Conservation (phyloP, 1,140 invertebrate species). For the Zeugodacus cucurbitae region DNA sequence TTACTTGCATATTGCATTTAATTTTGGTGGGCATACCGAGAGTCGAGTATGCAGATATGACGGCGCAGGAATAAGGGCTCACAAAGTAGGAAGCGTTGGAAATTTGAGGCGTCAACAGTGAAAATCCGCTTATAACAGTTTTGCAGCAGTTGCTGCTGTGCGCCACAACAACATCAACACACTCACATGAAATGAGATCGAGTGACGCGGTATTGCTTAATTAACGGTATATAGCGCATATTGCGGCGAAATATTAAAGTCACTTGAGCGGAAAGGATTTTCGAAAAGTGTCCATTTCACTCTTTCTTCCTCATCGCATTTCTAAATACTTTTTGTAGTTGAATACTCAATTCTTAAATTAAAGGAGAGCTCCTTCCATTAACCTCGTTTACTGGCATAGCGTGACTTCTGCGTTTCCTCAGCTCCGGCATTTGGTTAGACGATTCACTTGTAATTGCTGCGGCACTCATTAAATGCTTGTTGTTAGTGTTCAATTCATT, state of each 20-base stretch:
- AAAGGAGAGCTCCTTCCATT: background rate
- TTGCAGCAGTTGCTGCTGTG: background rate
- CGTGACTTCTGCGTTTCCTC: background rate
- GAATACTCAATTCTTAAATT: background rate
- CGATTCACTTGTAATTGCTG: conserved; percentile 17
- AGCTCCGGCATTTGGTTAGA: background rate
- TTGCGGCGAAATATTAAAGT: background rate
- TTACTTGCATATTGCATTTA: too few relatives aligned
- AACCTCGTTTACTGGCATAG: background rate
- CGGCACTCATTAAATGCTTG: conserved; percentile 31
- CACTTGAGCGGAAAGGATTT: background rate
- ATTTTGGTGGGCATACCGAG: too few relatives aligned
- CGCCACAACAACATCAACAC: background rate
- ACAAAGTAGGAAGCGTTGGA: conserved; percentile 45
- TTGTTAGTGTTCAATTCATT: conserved; percentile 55
- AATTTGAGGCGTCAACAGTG: conserved; percentile 64
- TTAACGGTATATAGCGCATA: background rate
- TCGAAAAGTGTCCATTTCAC: background rate
- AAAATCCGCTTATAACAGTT: conserved; percentile 60
- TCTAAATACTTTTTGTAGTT: background rate
- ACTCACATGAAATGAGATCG: background rate
- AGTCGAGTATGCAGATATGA: background rate
- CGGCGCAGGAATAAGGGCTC: background rate
- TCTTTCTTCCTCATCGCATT: background rate
- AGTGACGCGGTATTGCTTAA: background rate